These are phyloP conservation scores for Dromococcyx pavoninus DNA, from an alignment of 2,797 vertebrate genomes.

Conservation along the genomic window DNA sequence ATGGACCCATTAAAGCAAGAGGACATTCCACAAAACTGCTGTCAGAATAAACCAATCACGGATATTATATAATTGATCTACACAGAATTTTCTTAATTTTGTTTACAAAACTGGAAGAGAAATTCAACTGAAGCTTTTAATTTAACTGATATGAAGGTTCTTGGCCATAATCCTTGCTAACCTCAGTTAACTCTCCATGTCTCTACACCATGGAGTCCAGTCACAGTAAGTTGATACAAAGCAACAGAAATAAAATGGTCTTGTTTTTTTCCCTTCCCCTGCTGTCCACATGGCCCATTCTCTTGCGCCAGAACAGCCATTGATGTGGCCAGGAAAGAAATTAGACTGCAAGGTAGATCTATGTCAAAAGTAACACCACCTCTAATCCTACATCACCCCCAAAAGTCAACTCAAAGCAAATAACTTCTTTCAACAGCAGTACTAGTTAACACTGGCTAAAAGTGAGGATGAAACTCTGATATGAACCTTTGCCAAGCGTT, in stretches of 20 bases:
- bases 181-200: neutral
- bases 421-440: neutral
- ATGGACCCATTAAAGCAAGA: conserved; percentile 5
- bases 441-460: neutral
- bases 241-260: neutral
- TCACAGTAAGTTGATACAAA: neutral
- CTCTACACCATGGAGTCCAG: neutral
- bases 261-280: neutral
- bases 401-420: neutral
- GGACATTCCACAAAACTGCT: neutral
- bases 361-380: conserved; percentile 1
- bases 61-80: neutral
- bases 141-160: neutral
- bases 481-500: neutral
- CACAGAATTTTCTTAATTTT: neutral
- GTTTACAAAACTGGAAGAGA: neutral
- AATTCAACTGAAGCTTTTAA: neutral
- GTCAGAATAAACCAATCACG: neutral
- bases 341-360: neutral
- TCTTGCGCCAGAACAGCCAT: neutral
- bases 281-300: neutral
- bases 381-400: neutral
- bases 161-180: neutral
- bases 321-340: neutral
- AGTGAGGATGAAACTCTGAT: neutral